Conservation (phyloP, 1,140 invertebrate genomes). For the Ptiloglossa arizonensis region DNA sequence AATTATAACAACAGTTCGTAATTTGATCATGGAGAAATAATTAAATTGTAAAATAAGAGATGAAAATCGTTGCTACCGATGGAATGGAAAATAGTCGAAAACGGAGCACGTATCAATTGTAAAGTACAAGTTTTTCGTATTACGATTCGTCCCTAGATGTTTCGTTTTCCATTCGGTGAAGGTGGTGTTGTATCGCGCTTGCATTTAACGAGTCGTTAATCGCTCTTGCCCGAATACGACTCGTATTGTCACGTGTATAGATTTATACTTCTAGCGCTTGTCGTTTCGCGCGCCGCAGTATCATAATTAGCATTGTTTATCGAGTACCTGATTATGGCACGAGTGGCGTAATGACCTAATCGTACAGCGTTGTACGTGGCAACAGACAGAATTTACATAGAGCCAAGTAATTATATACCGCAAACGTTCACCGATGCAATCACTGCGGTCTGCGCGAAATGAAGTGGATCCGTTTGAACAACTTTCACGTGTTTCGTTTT, state of each 20-base stretch:
- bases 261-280: conserved; percentile 57
- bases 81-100: too few relatives aligned
- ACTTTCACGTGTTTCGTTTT: background rate
- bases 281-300: conserved; percentile 39
- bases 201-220: conserved; percentile 48
- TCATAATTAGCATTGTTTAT: conserved; percentile 79
- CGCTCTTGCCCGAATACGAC: too few relatives aligned
- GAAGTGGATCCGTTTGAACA: conserved; percentile 39
- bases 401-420: conserved; percentile 48
- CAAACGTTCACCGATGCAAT: conserved; percentile 47
- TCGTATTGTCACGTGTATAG: conserved; percentile 11
- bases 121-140: too few relatives aligned
- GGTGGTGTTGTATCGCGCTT: background rate
- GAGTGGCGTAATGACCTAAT: conserved; percentile 50
- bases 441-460: conserved; percentile 38
- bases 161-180: background rate
- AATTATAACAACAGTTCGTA: too few relatives aligned
- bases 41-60: too few relatives aligned
- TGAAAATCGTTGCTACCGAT: too few relatives aligned
- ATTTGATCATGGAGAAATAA: too few relatives aligned
- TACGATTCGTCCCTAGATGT: background rate
- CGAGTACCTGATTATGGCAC: conserved; percentile 73
- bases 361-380: conserved; percentile 20
- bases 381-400: conserved; percentile 58
- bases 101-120: too few relatives aligned